Base-by-base conservation (phyloP, 2,113 vertebrate genomes). In the Aramus guarauna region DNA sequence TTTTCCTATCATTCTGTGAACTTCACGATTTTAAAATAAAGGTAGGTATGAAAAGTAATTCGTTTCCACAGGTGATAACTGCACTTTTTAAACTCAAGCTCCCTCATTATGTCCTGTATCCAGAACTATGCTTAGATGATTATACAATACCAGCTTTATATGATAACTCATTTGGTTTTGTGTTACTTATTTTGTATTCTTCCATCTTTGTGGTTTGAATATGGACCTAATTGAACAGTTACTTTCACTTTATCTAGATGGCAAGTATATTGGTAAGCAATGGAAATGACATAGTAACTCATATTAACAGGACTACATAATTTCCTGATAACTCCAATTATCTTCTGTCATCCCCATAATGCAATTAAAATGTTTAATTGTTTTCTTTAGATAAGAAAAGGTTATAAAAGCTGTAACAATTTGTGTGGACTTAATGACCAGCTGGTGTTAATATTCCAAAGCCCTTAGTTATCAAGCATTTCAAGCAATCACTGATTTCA, bases 331-430 rank as follows among this genome's bases (percentile, higher is more conserved):
- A 94, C 67, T 97, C 84, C 59, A 96, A 95, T 97, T 97, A 96
- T 96, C 90, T 97, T 92, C 94, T 97, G 96, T 96, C 96, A 97
- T 94, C 63, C 60, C 41, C 76, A 30, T 85, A 91, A 96, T 72
- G 93, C 94, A 97, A 97, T 97, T 97, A 95, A 97, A 96, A 95
- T 85, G 80, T 88, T 97, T 97, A 96, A 97, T 94, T 97, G 95
- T 95, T 97, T 97, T 95, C 90, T 96, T 96, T 91, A 83, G 93
- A 95, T 96, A 97, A 96, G 89, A 73, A 88, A 89, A 96, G 95
- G 76, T 96, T 96, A 96, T 94, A 96, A 96, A 96, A 93, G 85
- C 94, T 94, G 36, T 96, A 96, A 92, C 71, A 89, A 92, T 97
- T 96, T 95, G 79, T 91, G 95, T 94, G 94, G 79, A 81, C 95